A percentile compares a stretch with the other conserved stretches of the same genome.
Conservation (phyloP, 2,888 invertebrate genomes). For the Bembecia ichneumoniformis region DNA sequence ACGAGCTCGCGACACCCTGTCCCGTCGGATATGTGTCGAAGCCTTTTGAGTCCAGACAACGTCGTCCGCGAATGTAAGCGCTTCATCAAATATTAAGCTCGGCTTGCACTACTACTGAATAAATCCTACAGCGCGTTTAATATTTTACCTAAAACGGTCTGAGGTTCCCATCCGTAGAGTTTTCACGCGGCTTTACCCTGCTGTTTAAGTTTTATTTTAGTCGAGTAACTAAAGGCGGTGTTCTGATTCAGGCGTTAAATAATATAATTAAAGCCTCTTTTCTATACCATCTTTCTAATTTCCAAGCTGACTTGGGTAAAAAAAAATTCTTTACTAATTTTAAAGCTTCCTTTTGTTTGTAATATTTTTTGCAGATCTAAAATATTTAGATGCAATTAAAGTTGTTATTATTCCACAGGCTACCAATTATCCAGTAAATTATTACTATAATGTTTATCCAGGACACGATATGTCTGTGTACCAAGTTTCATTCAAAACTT, state of each 20-base stretch:
- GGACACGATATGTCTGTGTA: too few species aligned
- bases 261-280: constrained; percentile 35
- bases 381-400: too few species aligned
- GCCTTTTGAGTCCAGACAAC: constrained; percentile 31
- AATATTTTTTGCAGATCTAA: too few species aligned
- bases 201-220: constrained; percentile 58
- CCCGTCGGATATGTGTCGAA: too few species aligned
- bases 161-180: constrained; percentile 48
- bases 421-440: too few species aligned
- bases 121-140: constrained; percentile 60
- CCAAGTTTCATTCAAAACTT: too few species aligned
- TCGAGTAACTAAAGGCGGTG: constrained; percentile 8
- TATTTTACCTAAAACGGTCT: constrained; percentile 65
- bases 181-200: constrained; percentile 44
- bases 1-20: too few species aligned
- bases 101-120: constrained; percentile 37
- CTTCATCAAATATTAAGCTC: constrained; percentile 60
- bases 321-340: not conserved
- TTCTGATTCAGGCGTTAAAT: constrained; percentile 35
- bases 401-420: too few species aligned
- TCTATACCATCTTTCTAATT: not conserved
- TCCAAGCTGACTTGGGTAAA: not conserved
- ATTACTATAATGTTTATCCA: too few species aligned
- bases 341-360: not conserved
- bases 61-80: constrained; percentile 36